phyloP scores from a whole-genome alignment of 1,140 invertebrate species.

The Brachionus koreanus region DNA sequence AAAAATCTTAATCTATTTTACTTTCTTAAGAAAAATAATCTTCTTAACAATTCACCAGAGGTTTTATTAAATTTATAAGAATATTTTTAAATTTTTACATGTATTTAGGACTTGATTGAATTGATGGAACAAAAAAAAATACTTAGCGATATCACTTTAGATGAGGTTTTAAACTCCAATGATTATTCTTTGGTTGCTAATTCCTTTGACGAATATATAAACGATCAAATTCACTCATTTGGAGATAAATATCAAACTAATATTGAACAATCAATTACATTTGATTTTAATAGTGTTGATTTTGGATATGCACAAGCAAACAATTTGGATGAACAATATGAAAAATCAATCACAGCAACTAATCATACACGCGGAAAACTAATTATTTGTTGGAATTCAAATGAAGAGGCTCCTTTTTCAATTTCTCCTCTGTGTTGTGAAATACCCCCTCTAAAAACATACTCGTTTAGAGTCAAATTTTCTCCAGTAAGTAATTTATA shows the following conservation, averaged over 20 bases:
- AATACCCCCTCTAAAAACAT: conserved; percentile 54
- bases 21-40: conserved; percentile 51
- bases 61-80: conserved; percentile 45
- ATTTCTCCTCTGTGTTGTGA: conserved; percentile 52
- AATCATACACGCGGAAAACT: conserved; percentile 58
- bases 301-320: conserved; percentile 54
- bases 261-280: conserved; percentile 52
- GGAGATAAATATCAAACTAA: conserved; percentile 48
- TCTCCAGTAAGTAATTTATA: conserved; percentile 52
- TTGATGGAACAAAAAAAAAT: conserved; percentile 27
- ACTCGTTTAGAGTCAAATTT: conserved; percentile 55
- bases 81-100: background rate
- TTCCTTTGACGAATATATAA: background rate
- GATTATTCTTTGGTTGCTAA: background rate
- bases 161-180: background rate
- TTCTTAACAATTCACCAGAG: conserved; percentile 55
- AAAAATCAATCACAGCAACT: conserved; percentile 51
- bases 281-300: conserved; percentile 51
- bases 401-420: conserved; percentile 50
- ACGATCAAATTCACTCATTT: conserved; percentile 26
- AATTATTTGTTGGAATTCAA: conserved; percentile 54
- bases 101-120: background rate
- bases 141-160: background rate
- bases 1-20: conserved; percentile 52
- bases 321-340: conserved; percentile 50